phyloP scores from a whole-genome alignment of 2,797 vertebrate species.

The Thripadectes ignobilis region DNA sequence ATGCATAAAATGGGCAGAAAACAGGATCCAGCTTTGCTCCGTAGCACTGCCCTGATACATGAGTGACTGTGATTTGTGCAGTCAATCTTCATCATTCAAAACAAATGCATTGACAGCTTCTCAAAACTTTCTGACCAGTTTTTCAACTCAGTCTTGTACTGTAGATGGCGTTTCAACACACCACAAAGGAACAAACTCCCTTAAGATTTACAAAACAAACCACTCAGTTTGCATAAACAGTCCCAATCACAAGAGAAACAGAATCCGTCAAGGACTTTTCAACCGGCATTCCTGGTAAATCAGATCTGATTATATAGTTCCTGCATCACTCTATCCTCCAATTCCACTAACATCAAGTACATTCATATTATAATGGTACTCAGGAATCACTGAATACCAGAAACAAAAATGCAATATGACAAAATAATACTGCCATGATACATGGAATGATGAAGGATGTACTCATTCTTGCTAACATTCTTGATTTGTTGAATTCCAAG shows the following conservation, averaged over 20 bases:
- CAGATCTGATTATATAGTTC: background rate
- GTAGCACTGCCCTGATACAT: fast-evolving
- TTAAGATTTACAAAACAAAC: background rate
- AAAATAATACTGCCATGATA: background rate
- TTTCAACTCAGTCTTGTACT: background rate
- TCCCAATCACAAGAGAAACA: background rate
- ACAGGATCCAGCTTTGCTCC: background rate
- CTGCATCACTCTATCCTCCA: background rate
- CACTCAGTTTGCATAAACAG: background rate
- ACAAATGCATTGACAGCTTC: background rate
- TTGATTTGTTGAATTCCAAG: background rate
- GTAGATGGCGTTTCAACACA: background rate
- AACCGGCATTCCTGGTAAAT: background rate
- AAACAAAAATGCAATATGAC: background rate
- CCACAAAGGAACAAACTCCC: fast-evolving
- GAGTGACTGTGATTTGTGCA: background rate
- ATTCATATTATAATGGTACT: background rate
- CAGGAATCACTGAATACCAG: background rate
- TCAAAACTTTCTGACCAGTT: background rate
- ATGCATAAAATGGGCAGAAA: background rate
- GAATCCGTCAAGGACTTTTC: background rate
- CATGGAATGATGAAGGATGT: background rate
- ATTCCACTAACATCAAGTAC: background rate
- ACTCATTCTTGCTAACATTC: background rate
- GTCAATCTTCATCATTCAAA: background rate